These are phyloP conservation scores for Rallus limicola DNA, from an alignment of 2,113 vertebrate genomes.

Conservation along the genomic window DNA sequence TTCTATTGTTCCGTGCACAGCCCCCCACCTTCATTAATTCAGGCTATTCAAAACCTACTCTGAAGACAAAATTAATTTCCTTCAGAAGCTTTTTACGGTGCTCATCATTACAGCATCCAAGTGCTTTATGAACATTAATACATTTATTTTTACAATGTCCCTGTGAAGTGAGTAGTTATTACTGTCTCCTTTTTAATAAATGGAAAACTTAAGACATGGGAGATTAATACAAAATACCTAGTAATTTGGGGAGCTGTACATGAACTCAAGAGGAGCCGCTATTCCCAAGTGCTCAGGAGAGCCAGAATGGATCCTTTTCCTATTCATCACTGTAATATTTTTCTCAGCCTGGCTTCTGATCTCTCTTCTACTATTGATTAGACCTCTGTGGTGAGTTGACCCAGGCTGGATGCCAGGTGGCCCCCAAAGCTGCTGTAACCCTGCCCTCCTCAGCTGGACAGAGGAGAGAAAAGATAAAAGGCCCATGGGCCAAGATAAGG, in stretches of 20 bases:
- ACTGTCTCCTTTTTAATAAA: background rate
- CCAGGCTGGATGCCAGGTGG: no score
- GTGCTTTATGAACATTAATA: conserved; percentile 22
- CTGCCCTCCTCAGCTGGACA: no score
- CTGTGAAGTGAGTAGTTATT: background rate
- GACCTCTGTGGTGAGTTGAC: no score
- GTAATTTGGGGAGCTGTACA: background rate
- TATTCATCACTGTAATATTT: background rate
- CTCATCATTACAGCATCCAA: conserved; percentile 9
- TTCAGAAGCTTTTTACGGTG: conserved; percentile 27
- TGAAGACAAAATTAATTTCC: conserved; percentile 13
- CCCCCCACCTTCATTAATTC: conserved; percentile 1
- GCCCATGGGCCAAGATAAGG: no score
- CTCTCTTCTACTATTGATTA: background rate
- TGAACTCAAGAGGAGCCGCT: background rate
- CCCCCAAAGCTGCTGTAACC: no score
- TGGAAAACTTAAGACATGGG: background rate
- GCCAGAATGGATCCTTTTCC: background rate
- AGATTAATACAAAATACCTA: conserved; percentile 17
- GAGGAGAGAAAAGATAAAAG: no score
- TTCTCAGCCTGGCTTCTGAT: background rate
- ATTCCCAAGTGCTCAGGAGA: background rate
- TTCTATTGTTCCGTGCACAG: background rate
- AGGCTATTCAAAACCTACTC: background rate
- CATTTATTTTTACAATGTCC: conserved; percentile 16